phyloP scores from a whole-genome alignment of 2,113 vertebrate genomes.

The Trematomus loennbergii region DNA sequence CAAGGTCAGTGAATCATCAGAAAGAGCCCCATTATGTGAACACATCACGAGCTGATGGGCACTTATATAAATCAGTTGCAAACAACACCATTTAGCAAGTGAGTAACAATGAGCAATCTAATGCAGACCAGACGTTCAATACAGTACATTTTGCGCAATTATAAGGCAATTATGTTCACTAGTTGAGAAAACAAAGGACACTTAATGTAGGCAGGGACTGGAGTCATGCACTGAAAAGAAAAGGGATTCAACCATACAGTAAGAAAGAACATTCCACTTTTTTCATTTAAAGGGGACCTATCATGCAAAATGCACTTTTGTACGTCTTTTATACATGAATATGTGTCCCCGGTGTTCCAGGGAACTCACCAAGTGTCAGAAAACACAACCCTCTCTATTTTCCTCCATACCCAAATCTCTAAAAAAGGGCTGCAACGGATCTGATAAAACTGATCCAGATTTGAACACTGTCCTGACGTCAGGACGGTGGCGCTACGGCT shows the following conservation, averaged over 20 bases:
- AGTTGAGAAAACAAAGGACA: background rate
- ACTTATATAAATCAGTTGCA: background rate
- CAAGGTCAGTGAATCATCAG: constrained; percentile 13
- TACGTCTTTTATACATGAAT: too few species aligned
- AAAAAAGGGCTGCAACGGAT: too few species aligned
- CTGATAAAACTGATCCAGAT: too few species aligned
- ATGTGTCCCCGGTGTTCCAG: too few species aligned
- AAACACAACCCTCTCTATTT: too few species aligned
- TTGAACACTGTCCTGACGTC: too few species aligned
- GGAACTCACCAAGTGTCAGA: too few species aligned
- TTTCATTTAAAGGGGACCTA: too few species aligned
- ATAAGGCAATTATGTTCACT: background rate
- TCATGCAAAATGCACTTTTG: too few species aligned
- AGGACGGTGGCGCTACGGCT: too few species aligned
- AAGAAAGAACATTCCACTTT: background rate
- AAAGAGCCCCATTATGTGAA: background rate
- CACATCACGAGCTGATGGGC: background rate
- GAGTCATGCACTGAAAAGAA: background rate
- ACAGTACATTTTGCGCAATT: background rate
- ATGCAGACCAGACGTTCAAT: background rate
- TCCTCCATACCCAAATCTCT: too few species aligned
- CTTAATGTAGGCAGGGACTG: background rate
- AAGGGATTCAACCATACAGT: background rate
- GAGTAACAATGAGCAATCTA: background rate
- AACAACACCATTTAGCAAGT: background rate